These are phyloP conservation scores for Trichonephila inaurata DNA, from an alignment of 1,140 invertebrate species.

Conservation along the genomic window DNA sequence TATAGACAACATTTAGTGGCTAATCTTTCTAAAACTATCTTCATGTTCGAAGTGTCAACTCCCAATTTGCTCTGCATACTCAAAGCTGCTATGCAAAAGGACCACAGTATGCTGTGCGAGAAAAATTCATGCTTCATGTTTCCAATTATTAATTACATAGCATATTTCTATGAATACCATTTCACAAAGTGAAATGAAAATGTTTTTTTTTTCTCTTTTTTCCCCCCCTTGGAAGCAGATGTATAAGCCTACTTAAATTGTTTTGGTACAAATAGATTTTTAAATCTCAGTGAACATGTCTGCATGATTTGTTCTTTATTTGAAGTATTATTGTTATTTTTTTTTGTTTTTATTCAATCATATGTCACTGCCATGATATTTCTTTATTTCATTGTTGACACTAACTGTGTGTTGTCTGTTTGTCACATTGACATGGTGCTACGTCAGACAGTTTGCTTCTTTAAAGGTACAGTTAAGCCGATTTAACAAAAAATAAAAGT, in stretches of 20 bases:
- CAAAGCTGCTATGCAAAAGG: constrained; percentile 61
- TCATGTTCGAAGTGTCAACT: constrained; percentile 60
- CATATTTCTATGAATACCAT: constrained; percentile 22
- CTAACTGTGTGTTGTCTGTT: constrained; percentile 68
- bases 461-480: not conserved
- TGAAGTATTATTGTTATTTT: constrained; percentile 71
- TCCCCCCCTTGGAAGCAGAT: not conserved
- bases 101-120: constrained; percentile 33
- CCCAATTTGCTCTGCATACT: constrained; percentile 51
- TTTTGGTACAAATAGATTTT: constrained; percentile 46
- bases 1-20: constrained; percentile 71
- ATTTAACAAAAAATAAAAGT: not conserved
- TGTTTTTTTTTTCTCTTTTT: not conserved
- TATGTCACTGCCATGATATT: constrained; percentile 72
- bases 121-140: constrained; percentile 23
- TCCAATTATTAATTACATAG: constrained; percentile 41
- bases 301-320: not conserved
- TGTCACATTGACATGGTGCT: constrained; percentile 75
- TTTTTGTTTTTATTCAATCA: constrained; percentile 61
- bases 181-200: constrained; percentile 10
- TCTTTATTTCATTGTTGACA: constrained; percentile 63
- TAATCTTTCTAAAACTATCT: constrained; percentile 58
- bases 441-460: constrained; percentile 52
- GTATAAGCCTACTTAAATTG: constrained; percentile 19
- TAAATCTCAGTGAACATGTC: constrained; percentile 14